Evolutionary conservation across 2,888 invertebrate genomes (phyloP), one percentile per base, ranked within the genome.

Genomic region (Synanthedon tipuliformis): DNA sequence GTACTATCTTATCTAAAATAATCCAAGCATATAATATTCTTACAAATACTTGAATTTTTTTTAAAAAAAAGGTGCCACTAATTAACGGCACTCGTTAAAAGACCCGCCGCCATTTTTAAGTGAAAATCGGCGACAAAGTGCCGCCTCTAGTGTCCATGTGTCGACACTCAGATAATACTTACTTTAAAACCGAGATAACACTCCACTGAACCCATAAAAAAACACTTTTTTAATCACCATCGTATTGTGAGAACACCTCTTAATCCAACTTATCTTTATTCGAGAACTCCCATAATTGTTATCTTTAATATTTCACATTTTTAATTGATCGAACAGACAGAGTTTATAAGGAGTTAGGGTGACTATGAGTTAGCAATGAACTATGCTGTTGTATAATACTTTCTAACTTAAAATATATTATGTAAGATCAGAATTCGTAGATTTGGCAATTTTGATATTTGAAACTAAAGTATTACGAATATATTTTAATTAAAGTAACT

Each of bases 141-240:
- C 69, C 75, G 74, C 69, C 72, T 12, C 56, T 49, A 45, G 53
- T 52, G 59, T 34, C 57, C 69, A 74, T 66, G 74, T 79, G 80
- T 78, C 71, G 70, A 71, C 61, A 61, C 56, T 57, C 67, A 70
- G 78, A 80, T 80, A 78, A 81, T 75, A 65, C 49, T 55, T 55
- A 53, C 51, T 48, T 52, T 54, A 41, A 54, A 49, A 49, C 16
- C 49, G 50, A 50, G 50, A 50, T 50, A 52, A 52, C 4, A 34
- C 23, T 13, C 34, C 7, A 8, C 5, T 12, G 50, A 18, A 27
- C 23, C 50, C 41, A 12, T 8, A n/a, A 45, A 53, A 53, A 50
- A 45, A 13, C 18, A 34, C 48, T 48, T 52, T 52, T 50, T 41
- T 49, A 18, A 50, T 40, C 15, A 7, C 40, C 34, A 12, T n/a